phyloP scores from a whole-genome alignment of 2,113 vertebrate species.

The Saccopteryx bilineata region DNA sequence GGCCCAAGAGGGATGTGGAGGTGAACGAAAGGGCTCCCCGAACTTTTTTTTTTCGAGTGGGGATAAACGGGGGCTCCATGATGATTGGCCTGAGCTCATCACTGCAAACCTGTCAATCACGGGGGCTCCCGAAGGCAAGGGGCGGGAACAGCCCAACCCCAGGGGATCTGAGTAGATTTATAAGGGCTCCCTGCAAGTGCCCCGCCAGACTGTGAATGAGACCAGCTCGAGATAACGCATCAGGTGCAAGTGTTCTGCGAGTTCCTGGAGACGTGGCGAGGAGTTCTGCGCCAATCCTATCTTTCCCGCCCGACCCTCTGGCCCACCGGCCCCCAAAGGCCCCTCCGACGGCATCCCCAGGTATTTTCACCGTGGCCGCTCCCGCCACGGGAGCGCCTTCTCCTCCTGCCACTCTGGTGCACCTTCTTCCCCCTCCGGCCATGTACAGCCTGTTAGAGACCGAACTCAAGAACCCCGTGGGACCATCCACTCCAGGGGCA shows the following conservation, averaged over 20 bases:
- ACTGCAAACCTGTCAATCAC: slow-evolving; percentile 94
- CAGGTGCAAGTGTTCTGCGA: slow-evolving; percentile 55
- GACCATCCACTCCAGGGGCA: slow-evolving; percentile 70
- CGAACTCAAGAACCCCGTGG: slow-evolving; percentile 93
- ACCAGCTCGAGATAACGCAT: slow-evolving; percentile 35
- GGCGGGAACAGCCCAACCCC: slow-evolving; percentile 76
- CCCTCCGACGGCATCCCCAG: slow-evolving; percentile 29
- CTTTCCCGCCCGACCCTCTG: slow-evolving; percentile 30
- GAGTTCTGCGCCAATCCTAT: slow-evolving; percentile 21
- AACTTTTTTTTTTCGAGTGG: slow-evolving; percentile 66
- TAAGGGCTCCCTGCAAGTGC: slow-evolving; percentile 62
- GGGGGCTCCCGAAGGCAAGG: slow-evolving; percentile 63
- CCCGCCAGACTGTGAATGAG: slow-evolving; percentile 43
- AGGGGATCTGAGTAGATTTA: slow-evolving; percentile 74
- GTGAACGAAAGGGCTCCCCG: slow-evolving; percentile 75
- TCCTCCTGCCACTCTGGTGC: slow-evolving; percentile 86
- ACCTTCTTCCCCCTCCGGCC: slow-evolving; percentile 86
- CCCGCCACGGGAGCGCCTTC: slow-evolving; percentile 82
- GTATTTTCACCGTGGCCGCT: slow-evolving; percentile 74
- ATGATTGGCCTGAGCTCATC: slow-evolving; percentile 93
- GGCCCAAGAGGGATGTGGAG: slow-evolving; percentile 21
- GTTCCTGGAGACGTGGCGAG: slow-evolving; percentile 26
- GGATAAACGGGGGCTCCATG: slow-evolving; percentile 82
- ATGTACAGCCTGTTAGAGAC: slow-evolving; percentile 99
- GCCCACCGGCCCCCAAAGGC: slow-evolving; percentile 66